Percentiles rank a stretch among this genome's conserved stretches.
These are phyloP conservation scores for Oncorhynchus clarkii DNA, from an alignment of 2,113 vertebrate genomes.

Conservation along the genomic window DNA sequence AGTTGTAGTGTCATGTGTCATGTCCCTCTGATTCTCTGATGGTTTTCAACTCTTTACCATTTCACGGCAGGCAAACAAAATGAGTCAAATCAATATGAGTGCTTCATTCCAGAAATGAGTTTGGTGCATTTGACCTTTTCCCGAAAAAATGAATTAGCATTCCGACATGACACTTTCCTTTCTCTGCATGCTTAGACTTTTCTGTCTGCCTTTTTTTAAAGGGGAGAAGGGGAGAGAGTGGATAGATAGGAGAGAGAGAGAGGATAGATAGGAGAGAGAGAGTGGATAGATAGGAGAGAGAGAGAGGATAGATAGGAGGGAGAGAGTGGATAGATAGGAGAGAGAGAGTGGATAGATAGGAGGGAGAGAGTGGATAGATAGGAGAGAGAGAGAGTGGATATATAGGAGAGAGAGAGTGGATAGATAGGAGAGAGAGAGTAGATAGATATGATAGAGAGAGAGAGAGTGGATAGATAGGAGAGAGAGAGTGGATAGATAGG, in stretches of 20 bases:
- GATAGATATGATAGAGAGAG: no score
- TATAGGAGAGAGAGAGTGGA: no score
- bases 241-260: conserved; percentile 14
- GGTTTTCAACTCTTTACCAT: no score
- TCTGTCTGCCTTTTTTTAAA: conserved; percentile 24
- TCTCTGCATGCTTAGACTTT: neutral
- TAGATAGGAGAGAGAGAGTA: no score
- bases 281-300: neutral
- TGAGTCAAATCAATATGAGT: conserved; percentile 6
- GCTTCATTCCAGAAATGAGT: no score
- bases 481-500: neutral
- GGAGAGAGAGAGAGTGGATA: neutral
- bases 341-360: conserved; percentile 6
- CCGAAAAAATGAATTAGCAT: conserved; percentile 10
- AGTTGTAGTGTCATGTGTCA: neutral
- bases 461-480: no score
- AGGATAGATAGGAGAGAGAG: conserved; percentile 38
- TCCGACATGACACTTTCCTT: neutral
- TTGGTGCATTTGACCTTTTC: conserved; percentile 14
- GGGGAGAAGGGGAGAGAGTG: neutral
- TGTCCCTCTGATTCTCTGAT: no score
- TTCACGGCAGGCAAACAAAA: no score
- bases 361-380: conserved; percentile 24
- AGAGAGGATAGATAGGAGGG: conserved; percentile 11
- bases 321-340: conserved; percentile 41